phyloP scores from a whole-genome alignment of 2,888 invertebrate genomes.

The Chironomus tentans region DNA sequence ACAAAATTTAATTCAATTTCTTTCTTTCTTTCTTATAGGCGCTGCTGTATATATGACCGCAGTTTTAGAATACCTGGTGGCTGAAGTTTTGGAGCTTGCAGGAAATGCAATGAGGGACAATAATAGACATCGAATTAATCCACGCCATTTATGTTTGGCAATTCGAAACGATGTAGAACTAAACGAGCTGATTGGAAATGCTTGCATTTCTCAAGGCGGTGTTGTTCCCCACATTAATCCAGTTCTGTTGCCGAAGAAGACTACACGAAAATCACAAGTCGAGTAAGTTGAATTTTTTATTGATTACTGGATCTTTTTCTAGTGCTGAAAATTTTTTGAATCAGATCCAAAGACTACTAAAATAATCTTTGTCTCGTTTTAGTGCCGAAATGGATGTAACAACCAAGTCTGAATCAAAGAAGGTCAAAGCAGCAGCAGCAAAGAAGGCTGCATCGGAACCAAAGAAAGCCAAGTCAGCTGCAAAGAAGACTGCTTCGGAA shows the following conservation, averaged over 20 bases:
- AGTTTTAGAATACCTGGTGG: not conserved
- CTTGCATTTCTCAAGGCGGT: not conserved
- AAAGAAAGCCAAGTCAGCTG: no score
- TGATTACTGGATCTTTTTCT: no score
- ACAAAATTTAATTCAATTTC: not conserved
- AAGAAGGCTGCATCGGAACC: not conserved
- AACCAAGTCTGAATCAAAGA: no score
- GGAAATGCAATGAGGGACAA: not conserved
- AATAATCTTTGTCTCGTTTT: no score
- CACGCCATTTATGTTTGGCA: not conserved
- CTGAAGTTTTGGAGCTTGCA: not conserved
- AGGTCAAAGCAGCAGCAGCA: not conserved
- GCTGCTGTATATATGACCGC: not conserved
- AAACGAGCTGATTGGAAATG: not conserved
- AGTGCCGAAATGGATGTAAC: no score
- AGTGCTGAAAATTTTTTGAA: no score
- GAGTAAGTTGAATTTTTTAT: not conserved
- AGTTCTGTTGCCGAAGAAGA: not conserved
- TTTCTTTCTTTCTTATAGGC: not conserved
- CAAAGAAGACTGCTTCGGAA: not conserved
- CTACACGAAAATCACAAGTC: not conserved
- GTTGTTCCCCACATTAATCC: not conserved
- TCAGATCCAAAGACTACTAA: no score
- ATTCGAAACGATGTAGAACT: not conserved
- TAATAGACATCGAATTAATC: not conserved